Evolutionary conservation across 2,888 invertebrate species (phyloP).

Genomic region (Arctia plantaginis): DNA sequence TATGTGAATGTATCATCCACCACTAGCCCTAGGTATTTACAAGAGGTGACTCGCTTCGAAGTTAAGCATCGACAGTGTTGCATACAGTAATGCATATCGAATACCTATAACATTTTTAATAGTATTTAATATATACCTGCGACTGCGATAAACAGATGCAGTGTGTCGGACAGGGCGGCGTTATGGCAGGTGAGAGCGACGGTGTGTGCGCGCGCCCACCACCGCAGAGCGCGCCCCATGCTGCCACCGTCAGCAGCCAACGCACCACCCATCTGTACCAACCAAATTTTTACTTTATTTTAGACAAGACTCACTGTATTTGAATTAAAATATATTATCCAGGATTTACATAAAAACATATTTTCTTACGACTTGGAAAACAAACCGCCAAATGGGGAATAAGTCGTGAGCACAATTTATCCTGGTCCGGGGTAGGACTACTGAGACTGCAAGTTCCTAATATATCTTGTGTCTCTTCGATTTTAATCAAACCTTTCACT

Average conservation of each 20-base stretch:
- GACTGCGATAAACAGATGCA: slow-evolving; percentile 95
- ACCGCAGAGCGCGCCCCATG: slow-evolving; percentile 65
- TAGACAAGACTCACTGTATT: neutral
- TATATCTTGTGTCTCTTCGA: too few relatives aligned
- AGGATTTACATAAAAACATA: neutral
- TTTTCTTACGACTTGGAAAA: neutral
- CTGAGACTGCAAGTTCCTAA: too few relatives aligned
- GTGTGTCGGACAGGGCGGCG: slow-evolving; percentile 91
- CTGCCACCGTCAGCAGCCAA: slow-evolving; percentile 70
- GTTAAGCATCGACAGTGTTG: too few relatives aligned
- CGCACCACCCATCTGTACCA: slow-evolving; percentile 75
- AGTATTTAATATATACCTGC: slow-evolving; percentile 87
- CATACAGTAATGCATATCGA: neutral
- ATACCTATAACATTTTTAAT: neutral
- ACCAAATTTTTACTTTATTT: slow-evolving; percentile 8
- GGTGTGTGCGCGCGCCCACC: slow-evolving; percentile 68
- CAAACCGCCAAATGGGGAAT: neutral
- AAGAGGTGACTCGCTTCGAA: too few relatives aligned
- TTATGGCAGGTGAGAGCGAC: slow-evolving; percentile 75
- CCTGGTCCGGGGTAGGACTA: neutral
- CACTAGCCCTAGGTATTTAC: too few relatives aligned
- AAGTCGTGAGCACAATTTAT: neutral
- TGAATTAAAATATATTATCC: neutral
- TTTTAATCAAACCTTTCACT: too few relatives aligned
- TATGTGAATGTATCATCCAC: too few relatives aligned